Conservation (phyloP, 2,113 vertebrate genomes). For the Catharus bicknelli region DNA sequence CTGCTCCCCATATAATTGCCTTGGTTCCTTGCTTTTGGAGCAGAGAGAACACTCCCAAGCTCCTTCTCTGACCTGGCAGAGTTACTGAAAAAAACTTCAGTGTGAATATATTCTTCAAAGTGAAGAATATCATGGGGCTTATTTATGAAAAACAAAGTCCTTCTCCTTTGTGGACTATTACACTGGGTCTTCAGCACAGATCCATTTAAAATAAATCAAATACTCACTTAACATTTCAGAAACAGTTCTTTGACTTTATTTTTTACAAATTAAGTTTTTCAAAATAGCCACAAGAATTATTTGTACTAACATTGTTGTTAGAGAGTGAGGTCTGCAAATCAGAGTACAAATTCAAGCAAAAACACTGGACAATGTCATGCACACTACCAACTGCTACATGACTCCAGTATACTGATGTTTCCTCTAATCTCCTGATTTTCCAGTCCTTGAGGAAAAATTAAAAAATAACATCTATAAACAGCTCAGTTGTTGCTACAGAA, state of each 20-base stretch:
- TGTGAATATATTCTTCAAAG: not conserved
- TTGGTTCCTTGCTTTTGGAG: not conserved
- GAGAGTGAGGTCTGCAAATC: not conserved
- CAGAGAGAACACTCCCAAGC: not conserved
- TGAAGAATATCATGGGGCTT: not conserved
- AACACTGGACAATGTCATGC: not conserved
- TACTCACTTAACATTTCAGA: not conserved
- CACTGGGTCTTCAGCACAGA: not conserved
- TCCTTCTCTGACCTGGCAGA: not conserved
- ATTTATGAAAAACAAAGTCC: not conserved
- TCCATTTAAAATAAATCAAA: not conserved
- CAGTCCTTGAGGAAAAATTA: not conserved
- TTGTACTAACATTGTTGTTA: not conserved
- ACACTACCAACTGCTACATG: not conserved
- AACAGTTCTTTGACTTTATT: not conserved
- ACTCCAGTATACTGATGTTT: rapidly evolving
- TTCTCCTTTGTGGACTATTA: not conserved
- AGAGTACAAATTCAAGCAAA: not conserved
- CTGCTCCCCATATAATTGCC: not conserved
- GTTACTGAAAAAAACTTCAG: not conserved
- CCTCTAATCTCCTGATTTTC: not conserved
- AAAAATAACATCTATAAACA: not conserved
- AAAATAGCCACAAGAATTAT: not conserved
- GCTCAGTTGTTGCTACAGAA: not conserved
- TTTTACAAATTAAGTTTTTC: not conserved